Conservation (phyloP, 2,113 vertebrate genomes). For the Labeo catla region DNA sequence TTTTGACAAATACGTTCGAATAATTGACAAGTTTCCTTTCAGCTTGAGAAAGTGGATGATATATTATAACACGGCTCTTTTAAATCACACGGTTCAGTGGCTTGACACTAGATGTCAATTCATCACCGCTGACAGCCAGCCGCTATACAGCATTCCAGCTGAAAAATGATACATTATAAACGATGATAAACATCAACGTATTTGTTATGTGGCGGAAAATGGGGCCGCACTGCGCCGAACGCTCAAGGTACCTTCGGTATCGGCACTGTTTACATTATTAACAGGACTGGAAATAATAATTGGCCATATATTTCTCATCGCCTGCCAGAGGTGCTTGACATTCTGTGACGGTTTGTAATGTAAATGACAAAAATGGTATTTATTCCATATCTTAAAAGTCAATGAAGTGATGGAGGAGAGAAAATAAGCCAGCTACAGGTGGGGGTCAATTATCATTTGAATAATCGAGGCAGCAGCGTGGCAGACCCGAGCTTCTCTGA, state of each 20-base stretch:
- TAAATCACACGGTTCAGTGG: conserved; percentile 68
- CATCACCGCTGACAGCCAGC: conserved; percentile 76
- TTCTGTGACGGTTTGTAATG: conserved; percentile 97
- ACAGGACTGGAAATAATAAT: conserved; percentile 88
- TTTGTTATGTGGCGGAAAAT: conserved; percentile 68
- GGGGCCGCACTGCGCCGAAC: conserved; percentile 53
- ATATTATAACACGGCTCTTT: conserved; percentile 53
- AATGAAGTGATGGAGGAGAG: conserved; percentile 98
- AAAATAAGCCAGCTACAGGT: conserved; percentile 95
- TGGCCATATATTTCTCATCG: conserved; percentile 87
- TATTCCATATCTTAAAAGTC: conserved; percentile 94
- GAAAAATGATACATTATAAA: conserved; percentile 79
- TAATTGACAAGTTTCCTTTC: conserved; percentile 30
- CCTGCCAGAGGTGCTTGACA: conserved; percentile 88
- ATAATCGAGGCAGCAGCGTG: conserved; percentile 92
- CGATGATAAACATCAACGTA: conserved; percentile 79
- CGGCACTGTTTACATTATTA: conserved; percentile 83
- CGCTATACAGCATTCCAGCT: conserved; percentile 75
- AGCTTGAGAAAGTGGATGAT: conserved; percentile 41
- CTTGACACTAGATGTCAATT: conserved; percentile 75
- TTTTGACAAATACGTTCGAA: conserved; percentile 32
- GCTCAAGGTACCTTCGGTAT: conserved; percentile 77
- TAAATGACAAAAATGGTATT: conserved; percentile 94
- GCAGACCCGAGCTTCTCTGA: conserved; percentile 81
- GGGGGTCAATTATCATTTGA: conserved; percentile 99